Evolutionary conservation across 1,140 invertebrate species (phyloP).

Genomic region (Agraylea sexmaculata): DNA sequence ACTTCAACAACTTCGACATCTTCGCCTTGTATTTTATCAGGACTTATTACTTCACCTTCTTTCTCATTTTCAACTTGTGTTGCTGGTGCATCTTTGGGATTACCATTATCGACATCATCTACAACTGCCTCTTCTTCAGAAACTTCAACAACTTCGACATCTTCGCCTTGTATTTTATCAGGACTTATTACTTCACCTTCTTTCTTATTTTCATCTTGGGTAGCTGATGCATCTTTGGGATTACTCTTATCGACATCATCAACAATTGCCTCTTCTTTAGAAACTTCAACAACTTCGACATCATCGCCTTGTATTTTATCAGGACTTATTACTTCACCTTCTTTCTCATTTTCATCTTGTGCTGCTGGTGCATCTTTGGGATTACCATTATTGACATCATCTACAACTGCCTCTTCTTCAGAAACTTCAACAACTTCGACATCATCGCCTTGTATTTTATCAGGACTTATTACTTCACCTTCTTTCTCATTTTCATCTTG

Average conservation of each 20-base stretch:
- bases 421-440: too few species aligned
- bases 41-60: not conserved
- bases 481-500: too few species aligned
- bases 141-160: too few species aligned
- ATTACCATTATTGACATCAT: not conserved
- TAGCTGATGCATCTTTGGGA: not conserved
- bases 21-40: not conserved
- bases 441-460: too few species aligned
- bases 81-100: not conserved
- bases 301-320: too few species aligned
- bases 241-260: not conserved
- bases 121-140: not conserved
- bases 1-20: slow-evolving; percentile 5
- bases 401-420: not conserved
- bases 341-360: not conserved
- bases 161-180: not conserved
- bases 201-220: not conserved
- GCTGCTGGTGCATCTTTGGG: not conserved
- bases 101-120: slow-evolving; percentile 1
- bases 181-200: not conserved
- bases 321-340: too few species aligned
- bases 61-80: not conserved
- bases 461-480: too few species aligned
- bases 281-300: not conserved
- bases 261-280: not conserved